Evolutionary conservation across 1,140 invertebrate species (phyloP).

Genomic region (Trichogramma pretiosum): DNA sequence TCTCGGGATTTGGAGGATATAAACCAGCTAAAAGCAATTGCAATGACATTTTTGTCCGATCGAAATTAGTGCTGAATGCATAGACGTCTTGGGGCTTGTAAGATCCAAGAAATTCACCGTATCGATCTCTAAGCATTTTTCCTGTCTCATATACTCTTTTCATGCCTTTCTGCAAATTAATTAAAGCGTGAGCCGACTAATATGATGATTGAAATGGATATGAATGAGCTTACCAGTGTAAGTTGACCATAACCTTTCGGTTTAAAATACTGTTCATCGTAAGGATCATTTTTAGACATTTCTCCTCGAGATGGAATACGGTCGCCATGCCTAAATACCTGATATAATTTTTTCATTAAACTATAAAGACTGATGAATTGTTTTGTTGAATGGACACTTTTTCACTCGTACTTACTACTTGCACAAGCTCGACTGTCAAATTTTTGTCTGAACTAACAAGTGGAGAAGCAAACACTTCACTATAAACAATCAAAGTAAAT

Average conservation of each 20-base stretch:
- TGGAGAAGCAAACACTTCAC: too few relatives aligned
- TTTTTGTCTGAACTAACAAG: too few relatives aligned
- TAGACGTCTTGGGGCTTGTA: neutral
- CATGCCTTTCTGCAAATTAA: neutral
- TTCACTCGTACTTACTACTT: too few relatives aligned
- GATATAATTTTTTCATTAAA: too few relatives aligned
- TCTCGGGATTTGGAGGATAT: neutral
- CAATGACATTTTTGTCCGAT: slow-evolving; percentile 1
- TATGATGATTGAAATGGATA: too few relatives aligned
- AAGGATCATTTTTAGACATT: neutral
- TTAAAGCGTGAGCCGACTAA: too few relatives aligned
- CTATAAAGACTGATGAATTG: too few relatives aligned
- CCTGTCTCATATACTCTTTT: neutral
- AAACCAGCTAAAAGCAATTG: slow-evolving; percentile 1
- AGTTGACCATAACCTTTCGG: neutral
- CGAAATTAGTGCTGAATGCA: neutral
- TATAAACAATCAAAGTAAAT: too few relatives aligned
- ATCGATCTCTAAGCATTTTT: neutral
- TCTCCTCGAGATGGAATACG: neutral
- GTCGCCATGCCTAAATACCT: slow-evolving; percentile 4
- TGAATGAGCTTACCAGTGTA: neutral
- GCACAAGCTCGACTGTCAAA: too few relatives aligned
- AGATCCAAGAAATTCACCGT: neutral
- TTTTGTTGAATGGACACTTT: too few relatives aligned
- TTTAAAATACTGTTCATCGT: neutral